Evolutionary conservation across 2,888 invertebrate species (phyloP).

Genomic region (Cordilura impudica): DNA sequence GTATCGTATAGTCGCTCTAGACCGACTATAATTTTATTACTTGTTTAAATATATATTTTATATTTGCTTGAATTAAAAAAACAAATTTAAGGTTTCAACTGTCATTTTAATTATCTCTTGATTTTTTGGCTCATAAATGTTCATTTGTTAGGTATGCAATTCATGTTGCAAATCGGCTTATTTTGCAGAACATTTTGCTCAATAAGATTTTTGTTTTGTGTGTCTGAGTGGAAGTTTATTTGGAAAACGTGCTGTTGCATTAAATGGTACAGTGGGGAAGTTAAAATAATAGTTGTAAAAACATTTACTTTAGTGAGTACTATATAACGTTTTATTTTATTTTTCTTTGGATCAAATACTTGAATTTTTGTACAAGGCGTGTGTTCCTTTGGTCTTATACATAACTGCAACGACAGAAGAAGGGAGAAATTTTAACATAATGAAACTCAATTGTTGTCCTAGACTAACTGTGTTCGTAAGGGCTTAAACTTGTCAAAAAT

Average conservation of each 20-base stretch:
- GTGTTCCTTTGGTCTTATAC: too few species aligned
- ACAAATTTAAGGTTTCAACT: constrained; percentile 3
- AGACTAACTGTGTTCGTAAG: too few species aligned
- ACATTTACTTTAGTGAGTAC: not conserved
- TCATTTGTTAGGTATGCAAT: constrained; percentile 55
- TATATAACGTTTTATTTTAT: not conserved
- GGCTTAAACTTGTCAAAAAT: too few species aligned
- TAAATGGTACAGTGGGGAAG: constrained; percentile 37
- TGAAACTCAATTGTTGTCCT: too few species aligned
- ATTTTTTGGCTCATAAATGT: not conserved
- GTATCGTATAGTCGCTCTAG: too few species aligned
- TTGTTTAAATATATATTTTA: not conserved
- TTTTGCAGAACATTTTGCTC: constrained; percentile 56
- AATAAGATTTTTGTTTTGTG: constrained; percentile 3
- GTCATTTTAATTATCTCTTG: constrained; percentile 43
- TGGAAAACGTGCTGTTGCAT: constrained; percentile 48
- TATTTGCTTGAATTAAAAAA: not conserved
- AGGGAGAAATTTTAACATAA: too few species aligned
- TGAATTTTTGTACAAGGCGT: too few species aligned
- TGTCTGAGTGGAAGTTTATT: constrained; percentile 18
- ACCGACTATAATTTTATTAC: too few species aligned
- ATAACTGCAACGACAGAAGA: too few species aligned
- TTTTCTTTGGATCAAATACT: too few species aligned
- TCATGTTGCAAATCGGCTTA: constrained; percentile 61
- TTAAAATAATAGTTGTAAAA: not conserved